phyloP scores from a whole-genome alignment of 2,113 vertebrate species.

The Muntiacus muntjak region DNA sequence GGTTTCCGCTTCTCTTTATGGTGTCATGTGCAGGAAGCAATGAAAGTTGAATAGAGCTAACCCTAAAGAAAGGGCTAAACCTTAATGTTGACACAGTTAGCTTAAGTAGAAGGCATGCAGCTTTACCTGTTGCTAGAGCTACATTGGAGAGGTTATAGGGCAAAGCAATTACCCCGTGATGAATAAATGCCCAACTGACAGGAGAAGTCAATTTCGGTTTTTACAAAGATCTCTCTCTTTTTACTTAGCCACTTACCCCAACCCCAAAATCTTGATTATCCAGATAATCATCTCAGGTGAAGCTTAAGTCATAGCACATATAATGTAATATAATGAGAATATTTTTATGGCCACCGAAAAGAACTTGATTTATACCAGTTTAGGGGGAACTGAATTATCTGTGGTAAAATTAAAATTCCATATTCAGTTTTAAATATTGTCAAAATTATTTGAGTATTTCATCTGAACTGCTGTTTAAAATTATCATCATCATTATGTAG shows the following conservation, averaged over 20 bases:
- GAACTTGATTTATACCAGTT: neutral
- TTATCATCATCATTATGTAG: neutral
- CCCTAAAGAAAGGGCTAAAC: constrained; percentile 52
- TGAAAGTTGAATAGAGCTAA: constrained; percentile 67
- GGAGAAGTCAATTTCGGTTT: neutral
- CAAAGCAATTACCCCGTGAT: neutral
- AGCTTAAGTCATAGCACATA: neutral
- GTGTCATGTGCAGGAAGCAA: constrained; percentile 63
- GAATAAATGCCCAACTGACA: neutral
- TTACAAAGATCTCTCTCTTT: neutral
- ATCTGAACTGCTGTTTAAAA: neutral
- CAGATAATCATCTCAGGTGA: neutral
- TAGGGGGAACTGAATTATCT: neutral
- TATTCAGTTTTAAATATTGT: neutral
- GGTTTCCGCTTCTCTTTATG: neutral
- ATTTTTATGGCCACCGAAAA: neutral
- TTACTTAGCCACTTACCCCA: neutral
- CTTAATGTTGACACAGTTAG: neutral
- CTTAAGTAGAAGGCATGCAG: neutral
- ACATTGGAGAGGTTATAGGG: neutral
- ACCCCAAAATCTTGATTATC: neutral
- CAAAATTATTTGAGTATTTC: neutral
- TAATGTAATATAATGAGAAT: neutral
- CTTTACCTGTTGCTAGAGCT: neutral
- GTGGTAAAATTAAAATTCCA: neutral